A percentile compares a stretch with the other conserved stretches of the same genome.
phyloP scores from a whole-genome alignment of 2,888 invertebrate genomes.

The Ditula angustiorana region DNA sequence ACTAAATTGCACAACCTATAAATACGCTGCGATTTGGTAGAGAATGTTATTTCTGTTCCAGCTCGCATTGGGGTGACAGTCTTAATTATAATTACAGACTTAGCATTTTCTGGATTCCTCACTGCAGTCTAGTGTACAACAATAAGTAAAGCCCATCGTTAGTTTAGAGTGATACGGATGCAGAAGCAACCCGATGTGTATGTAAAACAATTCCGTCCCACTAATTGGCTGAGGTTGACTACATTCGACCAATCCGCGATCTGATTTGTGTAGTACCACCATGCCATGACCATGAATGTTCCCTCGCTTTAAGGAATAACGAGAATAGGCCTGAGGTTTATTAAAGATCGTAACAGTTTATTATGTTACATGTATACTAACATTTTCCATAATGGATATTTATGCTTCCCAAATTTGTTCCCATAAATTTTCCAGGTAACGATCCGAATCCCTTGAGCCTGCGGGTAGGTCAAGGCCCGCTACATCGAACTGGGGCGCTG shows the following conservation, averaged over 20 bases:
- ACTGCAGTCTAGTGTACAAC: neutral
- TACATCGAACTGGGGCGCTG: conserved; percentile 20
- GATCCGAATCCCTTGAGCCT: conserved; percentile 18
- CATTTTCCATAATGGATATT: conserved; percentile 10
- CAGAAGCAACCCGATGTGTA: neutral
- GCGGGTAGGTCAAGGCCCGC: conserved; percentile 31
- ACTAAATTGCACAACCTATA: conserved; percentile 3
- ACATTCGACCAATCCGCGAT: neutral
- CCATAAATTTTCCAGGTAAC: conserved; percentile 19
- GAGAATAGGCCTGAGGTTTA: too few species aligned
- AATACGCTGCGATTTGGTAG: conserved; percentile 26
- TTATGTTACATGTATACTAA: neutral
- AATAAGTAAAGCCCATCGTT: neutral
- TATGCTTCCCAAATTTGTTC: conserved; percentile 9
- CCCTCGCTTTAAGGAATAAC: neutral
- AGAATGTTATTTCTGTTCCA: conserved; percentile 20
- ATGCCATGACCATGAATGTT: neutral
- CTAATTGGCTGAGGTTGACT: neutral
- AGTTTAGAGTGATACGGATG: neutral
- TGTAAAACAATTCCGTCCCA: neutral
- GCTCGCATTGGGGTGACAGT: conserved; percentile 8
- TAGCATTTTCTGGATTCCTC: neutral
- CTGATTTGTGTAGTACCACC: neutral
- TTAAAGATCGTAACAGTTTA: too few species aligned
- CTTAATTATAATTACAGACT: neutral